Evolutionary conservation across 2,113 vertebrate species (phyloP).

Genomic region (Rhinolophus ferrumequinum): DNA sequence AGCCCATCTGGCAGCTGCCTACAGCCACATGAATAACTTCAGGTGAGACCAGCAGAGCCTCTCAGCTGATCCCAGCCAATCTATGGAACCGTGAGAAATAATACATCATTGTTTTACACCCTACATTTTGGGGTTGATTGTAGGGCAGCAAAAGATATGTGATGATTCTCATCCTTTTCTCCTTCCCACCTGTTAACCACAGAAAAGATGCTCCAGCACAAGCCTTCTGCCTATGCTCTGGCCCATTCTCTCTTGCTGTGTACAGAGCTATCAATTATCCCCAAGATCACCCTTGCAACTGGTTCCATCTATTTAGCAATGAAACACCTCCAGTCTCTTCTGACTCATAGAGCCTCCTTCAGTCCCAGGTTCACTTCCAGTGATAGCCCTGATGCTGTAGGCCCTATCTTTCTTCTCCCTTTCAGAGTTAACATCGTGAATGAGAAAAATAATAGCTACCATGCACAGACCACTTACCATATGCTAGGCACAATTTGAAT

Average conservation of each 20-base stretch:
- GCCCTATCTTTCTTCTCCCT: not conserved
- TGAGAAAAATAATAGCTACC: not conserved
- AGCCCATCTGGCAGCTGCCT: not conserved
- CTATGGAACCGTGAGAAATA: not conserved
- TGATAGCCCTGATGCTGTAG: not conserved
- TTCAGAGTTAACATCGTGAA: not conserved
- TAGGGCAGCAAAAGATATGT: not conserved
- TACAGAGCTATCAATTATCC: not conserved
- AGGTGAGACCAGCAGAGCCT: not conserved
- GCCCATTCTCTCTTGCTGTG: not conserved
- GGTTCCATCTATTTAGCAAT: not conserved
- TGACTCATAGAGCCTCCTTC: not conserved
- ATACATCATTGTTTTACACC: not conserved
- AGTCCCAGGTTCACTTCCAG: not conserved
- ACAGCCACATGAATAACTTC: not conserved
- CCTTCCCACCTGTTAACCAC: not conserved
- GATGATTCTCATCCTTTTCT: not conserved
- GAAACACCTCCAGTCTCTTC: not conserved
- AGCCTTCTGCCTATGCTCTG: not conserved
- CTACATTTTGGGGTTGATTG: not conserved
- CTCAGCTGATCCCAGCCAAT: not conserved
- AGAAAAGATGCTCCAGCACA: not conserved
- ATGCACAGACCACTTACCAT: not conserved
- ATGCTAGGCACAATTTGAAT: not conserved
- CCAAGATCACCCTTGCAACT: not conserved